Conservation (phyloP, 2,888 invertebrate genomes). For the Argyresthia goedartella region DNA sequence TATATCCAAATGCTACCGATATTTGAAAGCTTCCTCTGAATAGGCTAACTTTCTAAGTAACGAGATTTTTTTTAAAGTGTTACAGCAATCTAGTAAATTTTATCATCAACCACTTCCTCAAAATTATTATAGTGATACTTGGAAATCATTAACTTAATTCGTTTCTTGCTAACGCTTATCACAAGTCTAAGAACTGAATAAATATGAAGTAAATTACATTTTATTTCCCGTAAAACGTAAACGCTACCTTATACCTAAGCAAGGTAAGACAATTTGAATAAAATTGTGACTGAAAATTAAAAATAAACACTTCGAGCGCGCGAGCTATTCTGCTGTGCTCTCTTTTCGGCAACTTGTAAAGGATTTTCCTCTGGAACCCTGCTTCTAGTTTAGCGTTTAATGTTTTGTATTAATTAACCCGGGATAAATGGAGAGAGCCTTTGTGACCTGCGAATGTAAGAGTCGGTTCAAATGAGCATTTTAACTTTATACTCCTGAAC, state of each 20-base stretch:
- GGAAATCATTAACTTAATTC: too few relatives aligned
- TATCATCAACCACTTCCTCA: too few relatives aligned
- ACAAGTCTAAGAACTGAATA: too few relatives aligned
- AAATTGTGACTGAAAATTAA: slow-evolving; percentile 40
- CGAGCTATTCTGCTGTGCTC: slow-evolving; percentile 40
- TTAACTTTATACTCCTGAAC: slow-evolving; percentile 12
- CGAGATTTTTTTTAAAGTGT: too few relatives aligned
- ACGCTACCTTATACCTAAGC: slow-evolving; percentile 2
- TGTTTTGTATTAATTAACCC: slow-evolving; percentile 63
- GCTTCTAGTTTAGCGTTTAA: slow-evolving; percentile 41
- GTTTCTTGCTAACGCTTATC: too few relatives aligned
- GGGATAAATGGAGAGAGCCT: slow-evolving; percentile 56
- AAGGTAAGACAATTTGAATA: slow-evolving; percentile 6
- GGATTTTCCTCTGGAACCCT: slow-evolving; percentile 48
- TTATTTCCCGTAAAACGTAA: not conserved
- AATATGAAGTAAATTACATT: too few relatives aligned
- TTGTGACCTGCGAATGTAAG: slow-evolving; percentile 8
- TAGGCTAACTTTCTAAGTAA: too few relatives aligned
- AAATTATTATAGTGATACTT: too few relatives aligned
- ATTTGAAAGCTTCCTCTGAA: too few relatives aligned
- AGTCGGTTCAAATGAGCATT: slow-evolving; percentile 30
- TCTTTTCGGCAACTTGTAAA: slow-evolving; percentile 48
- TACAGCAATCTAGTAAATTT: too few relatives aligned
- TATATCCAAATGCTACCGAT: too few relatives aligned
- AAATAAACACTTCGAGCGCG: slow-evolving; percentile 50